These are phyloP conservation scores for Geococcyx californianus DNA, from an alignment of 2,113 vertebrate genomes.

Conservation along the genomic window DNA sequence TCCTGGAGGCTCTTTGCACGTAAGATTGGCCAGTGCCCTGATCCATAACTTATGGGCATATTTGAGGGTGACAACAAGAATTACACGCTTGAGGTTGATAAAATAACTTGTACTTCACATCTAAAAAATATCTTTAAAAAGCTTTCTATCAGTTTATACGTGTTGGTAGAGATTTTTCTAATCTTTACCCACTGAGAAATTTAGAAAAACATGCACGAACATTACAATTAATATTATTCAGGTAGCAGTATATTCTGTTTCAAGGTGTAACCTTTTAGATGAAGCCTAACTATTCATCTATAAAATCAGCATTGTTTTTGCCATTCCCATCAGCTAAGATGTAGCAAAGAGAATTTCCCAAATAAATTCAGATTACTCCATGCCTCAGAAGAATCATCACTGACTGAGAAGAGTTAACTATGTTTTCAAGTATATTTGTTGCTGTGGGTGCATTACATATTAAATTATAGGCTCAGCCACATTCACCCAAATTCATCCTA, in stretches of 20 bases:
- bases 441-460: background rate
- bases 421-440: background rate
- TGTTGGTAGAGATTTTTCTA: background rate
- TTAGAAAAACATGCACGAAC: background rate
- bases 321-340: background rate
- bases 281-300: background rate
- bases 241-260: background rate
- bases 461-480: background rate
- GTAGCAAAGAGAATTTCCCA: background rate
- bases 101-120: background rate
- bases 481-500: background rate
- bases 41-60: slow-evolving; percentile 8
- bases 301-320: background rate
- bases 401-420: background rate
- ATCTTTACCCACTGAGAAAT: background rate
- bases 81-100: background rate
- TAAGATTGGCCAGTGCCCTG: background rate
- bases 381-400: background rate
- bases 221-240: background rate
- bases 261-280: background rate
- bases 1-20: background rate
- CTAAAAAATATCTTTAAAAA: background rate
- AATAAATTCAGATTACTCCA: background rate
- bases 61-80: background rate
- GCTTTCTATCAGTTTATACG: background rate